These are phyloP conservation scores for Heteropelma amictum DNA, from an alignment of 2,888 invertebrate species.

Conservation along the genomic window DNA sequence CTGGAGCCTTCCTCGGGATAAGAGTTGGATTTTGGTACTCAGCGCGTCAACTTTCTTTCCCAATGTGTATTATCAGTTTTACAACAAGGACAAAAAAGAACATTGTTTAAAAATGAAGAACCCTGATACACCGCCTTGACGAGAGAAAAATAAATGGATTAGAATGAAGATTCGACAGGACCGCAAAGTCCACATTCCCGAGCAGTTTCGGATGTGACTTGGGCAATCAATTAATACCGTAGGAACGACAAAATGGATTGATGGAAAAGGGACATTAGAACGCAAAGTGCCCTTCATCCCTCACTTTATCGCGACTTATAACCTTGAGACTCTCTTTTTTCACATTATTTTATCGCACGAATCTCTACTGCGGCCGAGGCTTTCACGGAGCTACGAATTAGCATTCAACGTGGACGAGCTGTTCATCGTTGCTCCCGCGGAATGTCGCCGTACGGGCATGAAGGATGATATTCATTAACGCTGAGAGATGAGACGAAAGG, in stretches of 20 bases:
- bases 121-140: too few species aligned
- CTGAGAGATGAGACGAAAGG: conserved; percentile 55
- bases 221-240: conserved; percentile 1
- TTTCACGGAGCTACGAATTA: conserved; percentile 40
- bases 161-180: too few species aligned
- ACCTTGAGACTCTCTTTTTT: conserved; percentile 17
- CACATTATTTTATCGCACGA: conserved; percentile 21
- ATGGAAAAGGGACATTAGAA: background rate
- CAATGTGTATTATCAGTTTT: too few species aligned
- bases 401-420: conserved; percentile 30
- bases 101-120: too few species aligned
- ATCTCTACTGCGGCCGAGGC: conserved; percentile 24
- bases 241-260: conserved; percentile 1
- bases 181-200: background rate
- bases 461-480: conserved; percentile 64
- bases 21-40: too few species aligned
- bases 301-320: conserved; percentile 9
- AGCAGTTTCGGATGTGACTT: background rate
- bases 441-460: conserved; percentile 10
- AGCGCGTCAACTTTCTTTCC: too few species aligned
- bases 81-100: too few species aligned
- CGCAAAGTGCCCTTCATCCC: conserved; percentile 4
- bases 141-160: too few species aligned
- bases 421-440: background rate
- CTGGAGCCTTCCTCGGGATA: too few species aligned